Conservation (phyloP, 2,888 invertebrate species). For the Cephus sareptanus region DNA sequence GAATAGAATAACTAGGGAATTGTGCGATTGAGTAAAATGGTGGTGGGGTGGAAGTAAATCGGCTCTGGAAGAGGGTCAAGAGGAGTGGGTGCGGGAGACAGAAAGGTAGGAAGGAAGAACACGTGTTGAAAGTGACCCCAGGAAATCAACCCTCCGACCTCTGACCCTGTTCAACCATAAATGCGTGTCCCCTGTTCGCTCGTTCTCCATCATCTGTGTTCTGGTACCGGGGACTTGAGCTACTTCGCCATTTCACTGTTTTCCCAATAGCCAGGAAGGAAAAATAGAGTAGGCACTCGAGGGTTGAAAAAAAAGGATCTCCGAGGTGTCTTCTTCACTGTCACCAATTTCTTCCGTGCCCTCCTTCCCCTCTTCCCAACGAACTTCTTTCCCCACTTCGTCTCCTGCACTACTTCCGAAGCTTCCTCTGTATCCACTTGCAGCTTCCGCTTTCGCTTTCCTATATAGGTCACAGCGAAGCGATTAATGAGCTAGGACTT, state of each 20-base stretch:
- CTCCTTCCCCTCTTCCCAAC: too few relatives aligned
- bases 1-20: background rate
- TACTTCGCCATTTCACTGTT: background rate
- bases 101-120: constrained; percentile 14
- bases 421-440: too few relatives aligned
- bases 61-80: constrained; percentile 29
- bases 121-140: constrained; percentile 24
- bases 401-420: too few relatives aligned
- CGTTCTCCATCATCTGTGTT: background rate
- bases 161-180: constrained; percentile 17
- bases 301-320: too few relatives aligned
- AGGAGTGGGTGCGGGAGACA: constrained; percentile 5
- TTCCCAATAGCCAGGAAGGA: too few relatives aligned
- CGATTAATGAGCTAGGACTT: background rate
- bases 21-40: constrained; percentile 10
- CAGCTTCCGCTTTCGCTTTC: too few relatives aligned
- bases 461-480: too few relatives aligned
- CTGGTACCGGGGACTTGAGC: background rate
- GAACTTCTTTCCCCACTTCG: too few relatives aligned
- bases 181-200: background rate
- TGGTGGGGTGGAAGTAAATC: constrained; percentile 17
- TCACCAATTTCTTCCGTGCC: too few relatives aligned
- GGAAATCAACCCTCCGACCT: constrained; percentile 15
- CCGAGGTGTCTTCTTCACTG: too few relatives aligned
- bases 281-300: too few relatives aligned